Evolutionary conservation across 2,797 vertebrate genomes (phyloP), one percentile per base, ranked within the genome.

Genomic region (Fratercula arctica): DNA sequence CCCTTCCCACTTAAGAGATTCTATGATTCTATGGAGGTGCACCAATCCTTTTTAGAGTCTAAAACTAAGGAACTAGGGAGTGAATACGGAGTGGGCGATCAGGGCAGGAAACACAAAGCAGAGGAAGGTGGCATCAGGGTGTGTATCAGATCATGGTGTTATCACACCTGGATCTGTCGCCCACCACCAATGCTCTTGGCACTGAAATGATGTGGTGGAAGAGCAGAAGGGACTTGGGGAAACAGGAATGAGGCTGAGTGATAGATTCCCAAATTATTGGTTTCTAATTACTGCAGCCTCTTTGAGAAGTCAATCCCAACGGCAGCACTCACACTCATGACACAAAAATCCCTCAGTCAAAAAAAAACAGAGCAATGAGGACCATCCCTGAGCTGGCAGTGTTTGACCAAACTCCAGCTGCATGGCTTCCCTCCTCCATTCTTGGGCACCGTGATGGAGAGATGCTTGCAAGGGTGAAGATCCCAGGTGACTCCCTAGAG

Each of bases 351-450:
- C 9, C 20, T 70, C 37, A 6, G 29, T 33, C 21, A 54, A 39
- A 82, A 54, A 13, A 48, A 39, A n/a, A 39, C 39, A 31, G n/a
- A 69, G 9, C 15, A 64, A 35, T 0, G 3, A 51, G 24, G 14
- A 15, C 39, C n/a, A n/a, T 17, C 25, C 37, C 37, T 28, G 20
- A 31, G n/a, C 15, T 76, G 69, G 11, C 13, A 56, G 11, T 28
- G 25, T 50, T 54, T 48, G 57, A 35, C 23, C 28, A 17, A 35
- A 46, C 21, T 59, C 24, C 19, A 28, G 8, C 28, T 51, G 13
- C 4, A 0, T 7, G 11, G 10, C 56, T 78, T 93, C 53, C 24
- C 9, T 74, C 3, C 33, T 51, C 35, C 0, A 0, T 31, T 68
- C 28, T 57, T 25, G 48, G 54, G 45, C 9, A 18, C 14, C 0